Conservation (phyloP, 2,113 vertebrate genomes). For the Neodon shergylaensis region DNA sequence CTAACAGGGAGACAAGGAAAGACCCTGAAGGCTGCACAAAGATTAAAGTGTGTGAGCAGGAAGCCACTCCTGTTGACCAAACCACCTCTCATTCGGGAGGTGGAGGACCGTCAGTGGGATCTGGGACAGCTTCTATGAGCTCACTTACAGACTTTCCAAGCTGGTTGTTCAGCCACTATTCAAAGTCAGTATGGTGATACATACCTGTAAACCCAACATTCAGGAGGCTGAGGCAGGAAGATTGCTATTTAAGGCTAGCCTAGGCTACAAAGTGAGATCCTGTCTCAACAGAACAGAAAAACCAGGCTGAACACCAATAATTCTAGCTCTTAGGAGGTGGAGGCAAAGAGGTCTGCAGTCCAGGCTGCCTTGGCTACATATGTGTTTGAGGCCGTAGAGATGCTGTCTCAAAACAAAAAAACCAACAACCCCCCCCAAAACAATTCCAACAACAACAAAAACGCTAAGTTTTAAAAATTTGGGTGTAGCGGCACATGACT, state of each 20-base stretch:
- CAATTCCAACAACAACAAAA: not conserved
- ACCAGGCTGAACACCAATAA: not conserved
- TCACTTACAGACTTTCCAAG: not conserved
- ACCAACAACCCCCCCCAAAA: not conserved
- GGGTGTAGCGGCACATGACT: not conserved
- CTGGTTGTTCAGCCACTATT: not conserved
- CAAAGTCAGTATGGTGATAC: not conserved
- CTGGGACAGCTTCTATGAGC: not conserved
- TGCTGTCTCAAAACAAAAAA: not conserved
- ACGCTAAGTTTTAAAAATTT: not conserved
- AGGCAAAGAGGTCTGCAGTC: not conserved
- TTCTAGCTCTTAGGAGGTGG: not conserved
- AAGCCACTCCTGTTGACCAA: not conserved
- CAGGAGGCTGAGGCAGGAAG: not conserved
- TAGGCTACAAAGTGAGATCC: not conserved
- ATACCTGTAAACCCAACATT: not conserved
- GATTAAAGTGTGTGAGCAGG: not conserved
- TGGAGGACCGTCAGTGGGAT: rapidly evolving
- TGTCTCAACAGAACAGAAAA: not conserved
- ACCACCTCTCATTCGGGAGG: rapidly evolving
- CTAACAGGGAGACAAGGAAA: not conserved
- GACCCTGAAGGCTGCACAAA: not conserved
- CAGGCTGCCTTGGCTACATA: not conserved
- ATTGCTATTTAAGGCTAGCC: not conserved
- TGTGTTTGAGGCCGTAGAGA: not conserved